A percentile compares a stretch with the other conserved stretches of the same genome.
Evolutionary conservation across 1,140 invertebrate genomes (phyloP).

Genomic region (Popillia japonica): DNA sequence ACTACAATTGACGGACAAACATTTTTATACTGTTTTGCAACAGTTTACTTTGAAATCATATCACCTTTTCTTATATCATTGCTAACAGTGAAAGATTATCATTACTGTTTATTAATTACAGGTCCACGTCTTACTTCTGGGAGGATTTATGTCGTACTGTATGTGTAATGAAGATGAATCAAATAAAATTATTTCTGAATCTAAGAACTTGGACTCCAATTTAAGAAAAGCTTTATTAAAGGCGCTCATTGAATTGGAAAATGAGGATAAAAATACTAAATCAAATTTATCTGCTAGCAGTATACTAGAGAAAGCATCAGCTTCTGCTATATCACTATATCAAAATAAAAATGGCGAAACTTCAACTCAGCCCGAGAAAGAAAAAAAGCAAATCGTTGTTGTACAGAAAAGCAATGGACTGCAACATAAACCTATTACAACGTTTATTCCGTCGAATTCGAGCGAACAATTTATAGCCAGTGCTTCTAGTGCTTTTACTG

Average conservation of each 20-base stretch:
- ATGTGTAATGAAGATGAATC: not conserved
- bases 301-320: constrained; percentile 51
- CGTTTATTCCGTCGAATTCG: constrained; percentile 27
- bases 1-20: too few relatives aligned
- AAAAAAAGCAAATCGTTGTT: constrained; percentile 48
- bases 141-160: not conserved
- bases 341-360: not conserved
- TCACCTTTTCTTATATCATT: too few relatives aligned
- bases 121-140: constrained; percentile 5
- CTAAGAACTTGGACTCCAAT: constrained; percentile 51
- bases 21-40: too few relatives aligned
- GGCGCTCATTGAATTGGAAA: constrained; percentile 57
- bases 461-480: constrained; percentile 52
- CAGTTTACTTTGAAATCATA: too few relatives aligned
- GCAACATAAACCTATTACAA: constrained; percentile 49
- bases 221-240: constrained; percentile 54
- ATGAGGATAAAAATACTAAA: constrained; percentile 49
- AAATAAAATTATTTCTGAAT: constrained; percentile 31
- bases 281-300: constrained; percentile 39
- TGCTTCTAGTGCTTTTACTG: constrained; percentile 48
- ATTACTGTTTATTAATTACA: constrained; percentile 13
- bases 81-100: too few relatives aligned
- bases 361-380: constrained; percentile 39
- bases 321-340: constrained; percentile 48
- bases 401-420: constrained; percentile 54